Evolutionary conservation across 2,113 vertebrate species (phyloP), one percentile per base, ranked within the genome.

Genomic region (Octodon degus): DNA sequence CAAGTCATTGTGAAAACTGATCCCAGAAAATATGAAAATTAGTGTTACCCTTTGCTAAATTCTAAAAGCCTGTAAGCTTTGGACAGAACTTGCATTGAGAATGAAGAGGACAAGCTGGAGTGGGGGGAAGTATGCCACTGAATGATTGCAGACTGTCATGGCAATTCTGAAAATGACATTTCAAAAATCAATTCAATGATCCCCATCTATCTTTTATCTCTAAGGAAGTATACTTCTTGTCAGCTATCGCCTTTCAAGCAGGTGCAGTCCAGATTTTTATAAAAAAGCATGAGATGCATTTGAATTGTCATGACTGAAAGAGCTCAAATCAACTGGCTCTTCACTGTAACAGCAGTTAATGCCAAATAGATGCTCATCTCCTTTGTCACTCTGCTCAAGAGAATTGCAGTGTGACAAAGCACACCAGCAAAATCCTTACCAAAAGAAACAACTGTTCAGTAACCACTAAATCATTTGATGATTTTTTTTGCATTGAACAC

Each of bases 281-380:
- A 58, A 97, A 97, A 79, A 97, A 94, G 55, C 87, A 93, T 83
- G 80, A 25, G 20, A 16, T 94, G 89, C 79, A 72, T 94, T 92
- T 95, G 85, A 72, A 67, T 89, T 91, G 72, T 89, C 85, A 34
- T 40, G 20, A 93, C 58, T 47, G 92, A 98, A 95, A 17, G 93
- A 82, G 17, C 25, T 86, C 80, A 37, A 24, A 94, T 97, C 85
- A 90, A 53, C 96, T 84, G 88, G 30, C 22, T 92, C 88, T 90
- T 77, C 34, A 84, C 83, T 79, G 1, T 65, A 97, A 88, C n/a
- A n/a, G 47, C 62, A 97, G 91, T 93, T 94, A 95, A 97, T 96
- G 98, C 93, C 96, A 94, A 97, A 93, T 2, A 97, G 92, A 53
- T 34, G 91, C 97, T 97, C 84, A 83, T 97, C 22, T 83, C 37